Evolutionary conservation across 2,888 invertebrate genomes (phyloP), one percentile per base, ranked within the genome.

Genomic region (Diarsia mendica): DNA sequence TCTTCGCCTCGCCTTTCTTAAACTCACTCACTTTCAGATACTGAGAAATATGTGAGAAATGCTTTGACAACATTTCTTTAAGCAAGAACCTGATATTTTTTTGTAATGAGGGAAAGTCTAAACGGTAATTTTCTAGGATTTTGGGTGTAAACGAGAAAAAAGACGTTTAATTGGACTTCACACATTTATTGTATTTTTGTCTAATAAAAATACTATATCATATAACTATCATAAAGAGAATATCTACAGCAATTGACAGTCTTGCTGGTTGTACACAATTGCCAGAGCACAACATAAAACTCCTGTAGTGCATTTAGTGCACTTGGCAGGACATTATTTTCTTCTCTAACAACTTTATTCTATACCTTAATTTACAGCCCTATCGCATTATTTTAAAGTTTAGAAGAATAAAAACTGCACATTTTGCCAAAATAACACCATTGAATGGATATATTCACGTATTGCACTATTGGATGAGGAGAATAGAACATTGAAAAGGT

Each of bases 181-280:
- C 96, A 96, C 96, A 96, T 96, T 96, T 96, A 96, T 96, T 96
- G 96, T 96, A 96, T 96, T 96, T 96, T 95, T 92, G 95, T 96
- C 96, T 96, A 96, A 95, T 96, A 96, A 96, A 96, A 96, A 96
- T 96, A 96, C 95, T 96, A 94, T 96, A 93, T 95, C 88, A 93
- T 95, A 92, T 94, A 94, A 94, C 94, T 96, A 95, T 95, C 84
- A 92, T 93, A 94, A 92, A 95, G 92, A 93, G 93, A 93, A 94
- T 95, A 95, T 95, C 95, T 95, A 95, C 95, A 95, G 95, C 96
- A 96, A 95, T 95, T 95, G 95, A 96, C 96, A 96, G 95, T 94
- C 95, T 95, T 95, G 96, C 95, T 95, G 94, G 92, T 95, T 93
- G 93, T 93, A 95, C 93, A 92, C 92, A 92, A 91, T 92, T 92